Conservation (phyloP, 2,888 invertebrate species). For the Ophraella communa region DNA sequence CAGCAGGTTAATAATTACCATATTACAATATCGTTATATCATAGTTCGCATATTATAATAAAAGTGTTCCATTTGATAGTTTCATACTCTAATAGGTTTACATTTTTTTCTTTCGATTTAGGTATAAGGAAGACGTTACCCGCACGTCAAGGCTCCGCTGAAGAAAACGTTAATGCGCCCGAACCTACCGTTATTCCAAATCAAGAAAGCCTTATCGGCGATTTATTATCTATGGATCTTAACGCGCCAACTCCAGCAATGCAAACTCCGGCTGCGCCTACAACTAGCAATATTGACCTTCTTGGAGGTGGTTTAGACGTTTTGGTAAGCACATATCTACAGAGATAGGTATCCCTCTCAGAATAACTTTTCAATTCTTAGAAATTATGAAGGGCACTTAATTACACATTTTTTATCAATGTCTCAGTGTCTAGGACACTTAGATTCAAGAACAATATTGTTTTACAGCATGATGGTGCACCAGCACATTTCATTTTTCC, state of each 20-base stretch:
- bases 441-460: no score
- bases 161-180: constrained; percentile 53
- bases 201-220: constrained; percentile 95
- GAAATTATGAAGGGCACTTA: no score
- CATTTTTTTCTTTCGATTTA: constrained; percentile 43
- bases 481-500: no score
- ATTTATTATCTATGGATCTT: constrained; percentile 95
- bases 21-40: background rate
- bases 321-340: constrained; percentile 65
- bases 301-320: constrained; percentile 90
- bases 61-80: no score
- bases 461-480: no score
- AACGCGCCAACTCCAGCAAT: constrained; percentile 68
- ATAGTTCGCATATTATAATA: no score
- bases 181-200: constrained; percentile 73
- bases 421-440: no score
- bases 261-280: constrained; percentile 63
- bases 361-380: no score
- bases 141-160: constrained; percentile 64
- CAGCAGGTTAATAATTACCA: constrained; percentile 53
- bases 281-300: constrained; percentile 77
- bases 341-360: no score
- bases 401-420: no score
- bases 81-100: no score
- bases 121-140: constrained; percentile 83